phyloP scores from a whole-genome alignment of 2,113 vertebrate species.

The Oophaga pumilio region DNA sequence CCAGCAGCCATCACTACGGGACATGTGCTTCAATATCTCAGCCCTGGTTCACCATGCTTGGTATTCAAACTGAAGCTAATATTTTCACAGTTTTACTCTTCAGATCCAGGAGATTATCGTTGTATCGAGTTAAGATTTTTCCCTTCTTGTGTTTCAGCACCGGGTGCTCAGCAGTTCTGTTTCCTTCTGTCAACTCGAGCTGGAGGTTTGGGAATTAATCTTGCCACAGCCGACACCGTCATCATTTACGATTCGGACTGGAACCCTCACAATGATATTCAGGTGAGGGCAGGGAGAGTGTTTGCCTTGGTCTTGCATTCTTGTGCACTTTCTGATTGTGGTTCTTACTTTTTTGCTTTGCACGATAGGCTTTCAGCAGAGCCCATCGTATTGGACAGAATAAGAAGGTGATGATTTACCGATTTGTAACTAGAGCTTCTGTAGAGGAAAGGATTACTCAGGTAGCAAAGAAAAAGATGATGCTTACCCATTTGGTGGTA shows the following conservation, averaged over 20 bases:
- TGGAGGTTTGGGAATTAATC: slow-evolving; percentile 95
- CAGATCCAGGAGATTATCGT: background rate
- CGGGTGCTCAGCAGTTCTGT: slow-evolving; percentile 95
- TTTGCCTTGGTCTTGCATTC: background rate
- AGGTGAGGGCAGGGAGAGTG: slow-evolving; percentile 71
- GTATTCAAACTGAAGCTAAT: background rate
- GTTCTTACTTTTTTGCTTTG: background rate
- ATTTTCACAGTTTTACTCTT: background rate
- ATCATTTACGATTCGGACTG: slow-evolving; percentile 98
- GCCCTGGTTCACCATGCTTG: background rate
- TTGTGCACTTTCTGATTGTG: background rate
- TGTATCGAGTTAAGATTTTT: background rate
- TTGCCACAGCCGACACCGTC: slow-evolving; percentile 96
- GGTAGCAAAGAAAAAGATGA: slow-evolving; percentile 99
- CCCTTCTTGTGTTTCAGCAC: slow-evolving; percentile 73
- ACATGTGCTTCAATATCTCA: too few species aligned
- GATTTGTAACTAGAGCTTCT: slow-evolving; percentile 96
- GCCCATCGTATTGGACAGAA: slow-evolving; percentile 98
- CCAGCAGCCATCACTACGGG: too few species aligned
- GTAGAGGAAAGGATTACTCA: slow-evolving; percentile 98
- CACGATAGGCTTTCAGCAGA: slow-evolving; percentile 91
- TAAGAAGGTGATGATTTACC: slow-evolving; percentile 99
- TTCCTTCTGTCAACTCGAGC: slow-evolving; percentile 97
- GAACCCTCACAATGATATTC: slow-evolving; percentile 98
- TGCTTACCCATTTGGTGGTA: slow-evolving; percentile 96